A percentile compares a stretch with the other conserved stretches of the same genome.
Evolutionary conservation across 1,140 invertebrate genomes (phyloP).

Genomic region (Scaptodrosophila lebanonensis): DNA sequence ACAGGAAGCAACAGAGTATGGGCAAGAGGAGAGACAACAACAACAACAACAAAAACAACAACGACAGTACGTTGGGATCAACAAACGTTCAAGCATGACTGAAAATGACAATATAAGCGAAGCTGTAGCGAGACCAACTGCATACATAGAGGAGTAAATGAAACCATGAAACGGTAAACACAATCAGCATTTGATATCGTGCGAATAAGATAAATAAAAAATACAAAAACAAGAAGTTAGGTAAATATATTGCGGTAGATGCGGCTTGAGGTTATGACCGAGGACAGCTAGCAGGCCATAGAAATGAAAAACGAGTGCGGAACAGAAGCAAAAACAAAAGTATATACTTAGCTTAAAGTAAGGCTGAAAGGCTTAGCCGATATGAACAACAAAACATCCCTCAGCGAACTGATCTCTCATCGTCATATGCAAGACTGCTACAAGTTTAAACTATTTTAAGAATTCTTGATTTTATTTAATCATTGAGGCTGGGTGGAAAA

Average conservation of each 20-base stretch:
- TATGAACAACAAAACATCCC: too few species aligned
- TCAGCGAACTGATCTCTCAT: too few species aligned
- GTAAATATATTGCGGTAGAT: too few species aligned
- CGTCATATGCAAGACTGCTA: too few species aligned
- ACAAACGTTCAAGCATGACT: slow-evolving; percentile 41
- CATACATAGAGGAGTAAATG: slow-evolving; percentile 28
- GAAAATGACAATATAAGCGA: slow-evolving; percentile 47
- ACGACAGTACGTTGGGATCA: slow-evolving; percentile 20
- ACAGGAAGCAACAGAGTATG: slow-evolving; percentile 22
- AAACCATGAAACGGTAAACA: slow-evolving; percentile 59
- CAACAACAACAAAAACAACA: slow-evolving; percentile 8
- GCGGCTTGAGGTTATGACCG: slow-evolving; percentile 38
- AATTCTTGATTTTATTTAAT: too few species aligned
- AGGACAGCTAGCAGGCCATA: slow-evolving; percentile 17
- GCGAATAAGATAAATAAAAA: slow-evolving; percentile 42
- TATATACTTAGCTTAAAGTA: too few species aligned
- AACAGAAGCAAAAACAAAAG: slow-evolving; percentile 3
- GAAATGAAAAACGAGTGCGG: slow-evolving; percentile 12
- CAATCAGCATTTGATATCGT: slow-evolving; percentile 53
- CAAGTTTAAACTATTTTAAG: too few species aligned
- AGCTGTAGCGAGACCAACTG: background rate
- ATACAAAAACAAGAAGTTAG: slow-evolving; percentile 4
- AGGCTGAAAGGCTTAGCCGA: too few species aligned
- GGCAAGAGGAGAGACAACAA: slow-evolving; percentile 11
- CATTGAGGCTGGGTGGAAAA: too few species aligned